These are phyloP conservation scores for Falco biarmicus DNA, from an alignment of 2,797 vertebrate species.

Conservation along the genomic window DNA sequence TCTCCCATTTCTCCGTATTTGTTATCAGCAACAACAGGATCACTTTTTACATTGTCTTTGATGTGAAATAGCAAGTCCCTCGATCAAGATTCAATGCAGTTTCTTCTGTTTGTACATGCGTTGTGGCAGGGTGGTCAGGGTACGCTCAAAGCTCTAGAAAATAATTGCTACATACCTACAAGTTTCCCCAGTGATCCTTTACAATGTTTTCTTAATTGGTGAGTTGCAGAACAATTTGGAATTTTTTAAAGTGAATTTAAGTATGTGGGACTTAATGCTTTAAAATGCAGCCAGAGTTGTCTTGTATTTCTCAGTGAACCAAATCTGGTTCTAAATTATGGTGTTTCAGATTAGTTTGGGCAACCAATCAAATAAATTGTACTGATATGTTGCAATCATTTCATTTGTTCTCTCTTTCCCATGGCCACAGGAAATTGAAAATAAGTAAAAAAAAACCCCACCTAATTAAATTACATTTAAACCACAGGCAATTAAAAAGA, in stretches of 20 bases:
- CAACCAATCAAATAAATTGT: neutral
- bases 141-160: neutral
- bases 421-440: neutral
- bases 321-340: neutral
- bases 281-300: neutral
- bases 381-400: neutral
- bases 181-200: neutral
- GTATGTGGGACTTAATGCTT: neutral
- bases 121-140: neutral
- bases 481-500: neutral
- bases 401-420: neutral
- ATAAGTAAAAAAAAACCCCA: neutral
- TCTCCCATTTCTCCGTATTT: neutral
- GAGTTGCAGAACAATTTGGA: neutral
- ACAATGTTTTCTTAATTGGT: neutral
- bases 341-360: neutral
- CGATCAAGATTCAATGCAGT: neutral
- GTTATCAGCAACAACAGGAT: neutral
- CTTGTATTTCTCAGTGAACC: neutral
- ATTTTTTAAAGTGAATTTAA: neutral
- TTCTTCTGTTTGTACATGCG: neutral
- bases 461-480: neutral
- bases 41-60: neutral
- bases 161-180: no score
- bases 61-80: neutral